These are phyloP conservation scores for Indri indri DNA, from an alignment of 2,113 vertebrate species.

Conservation along the genomic window DNA sequence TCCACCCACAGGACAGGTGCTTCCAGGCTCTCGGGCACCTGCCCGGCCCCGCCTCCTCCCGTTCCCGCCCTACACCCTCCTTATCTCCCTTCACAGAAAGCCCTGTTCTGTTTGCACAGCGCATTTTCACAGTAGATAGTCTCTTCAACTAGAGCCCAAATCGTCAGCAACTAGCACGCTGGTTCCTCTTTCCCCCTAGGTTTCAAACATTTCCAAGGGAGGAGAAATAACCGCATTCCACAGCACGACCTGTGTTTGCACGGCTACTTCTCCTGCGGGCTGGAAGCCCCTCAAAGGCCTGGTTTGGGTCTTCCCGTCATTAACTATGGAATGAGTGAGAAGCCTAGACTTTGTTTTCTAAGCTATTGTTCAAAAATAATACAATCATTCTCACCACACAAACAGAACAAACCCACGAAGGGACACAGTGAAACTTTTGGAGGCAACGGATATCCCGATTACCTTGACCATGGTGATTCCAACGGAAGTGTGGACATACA, in stretches of 20 bases:
- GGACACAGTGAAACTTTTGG: neutral
- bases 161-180: slow-evolving; percentile 5
- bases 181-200: slow-evolving; percentile 56
- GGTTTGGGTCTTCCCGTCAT: neutral
- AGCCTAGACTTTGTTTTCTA: neutral
- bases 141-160: slow-evolving; percentile 58
- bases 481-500: neutral
- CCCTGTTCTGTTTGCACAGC: slow-evolving; percentile 69
- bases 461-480: neutral
- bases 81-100: slow-evolving; percentile 68
- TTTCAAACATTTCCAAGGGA: neutral
- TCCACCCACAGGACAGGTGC: neutral
- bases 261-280: neutral
- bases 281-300: slow-evolving; percentile 32
- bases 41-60: neutral
- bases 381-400: neutral
- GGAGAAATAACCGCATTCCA: neutral
- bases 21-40: neutral
- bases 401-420: neutral
- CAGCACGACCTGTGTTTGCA: neutral
- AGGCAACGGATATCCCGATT: neutral
- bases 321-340: neutral
- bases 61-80: slow-evolving; percentile 23
- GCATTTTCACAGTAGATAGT: slow-evolving; percentile 70
- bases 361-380: neutral